Conservation (phyloP, 2,888 invertebrate species). For the Syritta pipiens region DNA sequence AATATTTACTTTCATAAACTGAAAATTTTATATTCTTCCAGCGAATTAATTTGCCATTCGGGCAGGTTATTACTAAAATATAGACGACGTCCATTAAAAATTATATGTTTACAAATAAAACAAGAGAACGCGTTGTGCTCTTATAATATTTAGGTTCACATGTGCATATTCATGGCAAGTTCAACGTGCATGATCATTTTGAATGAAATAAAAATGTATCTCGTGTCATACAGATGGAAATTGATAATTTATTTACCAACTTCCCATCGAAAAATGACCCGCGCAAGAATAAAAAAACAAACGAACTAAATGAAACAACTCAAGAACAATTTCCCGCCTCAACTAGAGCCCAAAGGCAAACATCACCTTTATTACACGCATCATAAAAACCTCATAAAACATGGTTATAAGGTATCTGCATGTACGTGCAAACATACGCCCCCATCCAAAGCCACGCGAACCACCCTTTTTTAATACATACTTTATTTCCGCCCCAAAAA, state of each 20-base stretch:
- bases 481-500: constrained; percentile 8
- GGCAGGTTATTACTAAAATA: too few relatives aligned
- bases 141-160: too few relatives aligned
- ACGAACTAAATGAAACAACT: neutral
- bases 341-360: constrained; percentile 21
- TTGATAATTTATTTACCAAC: constrained; percentile 58
- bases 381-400: constrained; percentile 60
- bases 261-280: constrained; percentile 14
- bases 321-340: constrained; percentile 20
- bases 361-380: constrained; percentile 42
- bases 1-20: too few relatives aligned
- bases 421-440: constrained; percentile 15
- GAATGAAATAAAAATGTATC: too few relatives aligned
- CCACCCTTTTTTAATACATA: constrained; percentile 23
- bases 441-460: neutral
- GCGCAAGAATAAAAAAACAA: neutral
- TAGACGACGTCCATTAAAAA: too few relatives aligned
- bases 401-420: constrained; percentile 35
- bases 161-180: too few relatives aligned
- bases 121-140: too few relatives aligned
- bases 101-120: too few relatives aligned
- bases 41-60: too few relatives aligned
- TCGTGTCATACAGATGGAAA: constrained; percentile 30
- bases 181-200: too few relatives aligned
- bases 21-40: too few relatives aligned